These are phyloP conservation scores for Platorchestia sp. DNA, from an alignment of 1,140 invertebrate species.

Conservation along the genomic window DNA sequence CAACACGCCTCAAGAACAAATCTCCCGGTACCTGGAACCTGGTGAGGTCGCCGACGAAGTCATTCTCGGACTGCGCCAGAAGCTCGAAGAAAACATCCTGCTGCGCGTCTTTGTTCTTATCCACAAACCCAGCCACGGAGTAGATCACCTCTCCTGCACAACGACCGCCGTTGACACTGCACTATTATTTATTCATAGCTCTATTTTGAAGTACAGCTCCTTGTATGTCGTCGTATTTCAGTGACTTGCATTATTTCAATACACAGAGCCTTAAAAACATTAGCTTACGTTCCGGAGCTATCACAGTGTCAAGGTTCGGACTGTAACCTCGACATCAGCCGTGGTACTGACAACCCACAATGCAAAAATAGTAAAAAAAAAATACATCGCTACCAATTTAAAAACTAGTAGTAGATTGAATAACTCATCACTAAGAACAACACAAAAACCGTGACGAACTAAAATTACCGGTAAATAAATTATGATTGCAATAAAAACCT, in stretches of 20 bases:
- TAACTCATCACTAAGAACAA: too few species aligned
- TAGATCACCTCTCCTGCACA: conserved; percentile 83
- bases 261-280: too few species aligned
- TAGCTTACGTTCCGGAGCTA: too few species aligned
- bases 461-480: background rate
- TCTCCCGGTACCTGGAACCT: conserved; percentile 79
- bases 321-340: too few species aligned
- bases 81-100: conserved; percentile 96
- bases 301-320: too few species aligned
- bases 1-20: background rate
- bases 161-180: background rate
- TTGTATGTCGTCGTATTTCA: too few species aligned
- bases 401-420: too few species aligned
- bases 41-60: conserved; percentile 90
- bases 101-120: conserved; percentile 96
- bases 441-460: background rate
- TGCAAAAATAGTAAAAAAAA: too few species aligned
- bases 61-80: conserved; percentile 86
- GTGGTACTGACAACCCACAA: too few species aligned
- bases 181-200: background rate
- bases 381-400: too few species aligned
- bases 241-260: too few species aligned
- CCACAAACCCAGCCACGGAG: conserved; percentile 92
- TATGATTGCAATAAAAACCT: conserved; percentile 72
- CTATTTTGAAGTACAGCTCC: background rate